These are phyloP conservation scores for Archips xylosteana DNA, from an alignment of 2,888 invertebrate species.

Conservation along the genomic window DNA sequence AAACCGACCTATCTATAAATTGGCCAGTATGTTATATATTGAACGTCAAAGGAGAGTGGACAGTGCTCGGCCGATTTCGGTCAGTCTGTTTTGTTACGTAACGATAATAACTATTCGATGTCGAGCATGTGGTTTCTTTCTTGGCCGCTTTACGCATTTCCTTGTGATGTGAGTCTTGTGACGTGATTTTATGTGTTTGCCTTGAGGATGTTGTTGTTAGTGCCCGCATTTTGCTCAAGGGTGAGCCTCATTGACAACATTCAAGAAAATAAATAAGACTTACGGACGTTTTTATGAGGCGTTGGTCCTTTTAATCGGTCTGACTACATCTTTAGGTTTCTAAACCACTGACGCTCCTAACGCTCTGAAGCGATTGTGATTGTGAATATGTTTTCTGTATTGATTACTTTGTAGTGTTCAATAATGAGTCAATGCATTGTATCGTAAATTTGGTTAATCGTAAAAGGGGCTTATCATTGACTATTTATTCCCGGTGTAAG, in stretches of 20 bases:
- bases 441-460: too few relatives aligned
- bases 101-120: slow-evolving; percentile 22
- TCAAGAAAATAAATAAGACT: background rate
- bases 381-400: too few relatives aligned
- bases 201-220: slow-evolving; percentile 49
- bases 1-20: background rate
- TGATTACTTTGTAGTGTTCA: too few relatives aligned
- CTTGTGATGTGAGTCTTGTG: slow-evolving; percentile 23
- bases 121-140: slow-evolving; percentile 27
- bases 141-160: slow-evolving; percentile 25
- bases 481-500: too few relatives aligned
- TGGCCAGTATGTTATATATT: background rate
- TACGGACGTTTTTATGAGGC: background rate
- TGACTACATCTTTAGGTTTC: too few relatives aligned
- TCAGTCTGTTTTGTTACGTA: slow-evolving; percentile 20
- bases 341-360: too few relatives aligned
- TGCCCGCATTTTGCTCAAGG: slow-evolving; percentile 55
- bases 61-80: slow-evolving; percentile 1
- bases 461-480: background rate
- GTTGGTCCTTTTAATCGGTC: too few relatives aligned
- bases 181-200: slow-evolving; percentile 28
- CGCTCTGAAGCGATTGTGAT: too few relatives aligned
- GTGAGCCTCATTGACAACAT: slow-evolving; percentile 49
- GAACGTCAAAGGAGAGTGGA: background rate
- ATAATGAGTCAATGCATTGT: too few relatives aligned